These are phyloP conservation scores for Lutjanus campechanus DNA, from an alignment of 2,797 vertebrate genomes.

Conservation along the genomic window DNA sequence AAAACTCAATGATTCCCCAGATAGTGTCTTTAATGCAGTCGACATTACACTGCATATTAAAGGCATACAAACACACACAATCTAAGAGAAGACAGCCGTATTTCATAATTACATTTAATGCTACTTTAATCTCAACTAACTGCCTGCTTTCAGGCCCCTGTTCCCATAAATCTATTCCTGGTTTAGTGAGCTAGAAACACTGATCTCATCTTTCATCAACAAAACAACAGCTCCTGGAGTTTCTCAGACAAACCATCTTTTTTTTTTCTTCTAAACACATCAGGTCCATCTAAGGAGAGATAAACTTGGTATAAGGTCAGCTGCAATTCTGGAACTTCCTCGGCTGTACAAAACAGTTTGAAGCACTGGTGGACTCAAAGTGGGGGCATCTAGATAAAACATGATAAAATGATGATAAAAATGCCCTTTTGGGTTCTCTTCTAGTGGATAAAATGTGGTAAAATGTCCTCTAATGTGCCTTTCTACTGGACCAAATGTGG, in stretches of 20 bases:
- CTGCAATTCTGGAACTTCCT: not conserved
- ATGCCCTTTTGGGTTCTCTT: too few species aligned
- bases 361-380: too few species aligned
- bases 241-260: not conserved
- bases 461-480: too few species aligned
- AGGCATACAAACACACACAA: slow-evolving; percentile 25
- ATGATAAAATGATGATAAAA: too few species aligned
- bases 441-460: too few species aligned
- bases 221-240: slow-evolving; percentile 16
- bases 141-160: slow-evolving; percentile 17
- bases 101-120: slow-evolving; percentile 62
- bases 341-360: too few species aligned
- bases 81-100: slow-evolving; percentile 5
- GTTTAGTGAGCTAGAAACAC: slow-evolving; percentile 15
- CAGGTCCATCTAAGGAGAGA: not conserved
- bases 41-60: slow-evolving; percentile 28
- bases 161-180: slow-evolving; percentile 10
- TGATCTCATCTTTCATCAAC: slow-evolving; percentile 19
- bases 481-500: too few species aligned
- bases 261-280: not conserved
- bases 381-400: too few species aligned
- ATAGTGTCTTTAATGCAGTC: slow-evolving; percentile 26
- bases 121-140: slow-evolving; percentile 57
- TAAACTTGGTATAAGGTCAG: not conserved
- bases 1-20: slow-evolving; percentile 43